Evolutionary conservation across 2,797 vertebrate species (phyloP).

Genomic region (Botia kubotai): DNA sequence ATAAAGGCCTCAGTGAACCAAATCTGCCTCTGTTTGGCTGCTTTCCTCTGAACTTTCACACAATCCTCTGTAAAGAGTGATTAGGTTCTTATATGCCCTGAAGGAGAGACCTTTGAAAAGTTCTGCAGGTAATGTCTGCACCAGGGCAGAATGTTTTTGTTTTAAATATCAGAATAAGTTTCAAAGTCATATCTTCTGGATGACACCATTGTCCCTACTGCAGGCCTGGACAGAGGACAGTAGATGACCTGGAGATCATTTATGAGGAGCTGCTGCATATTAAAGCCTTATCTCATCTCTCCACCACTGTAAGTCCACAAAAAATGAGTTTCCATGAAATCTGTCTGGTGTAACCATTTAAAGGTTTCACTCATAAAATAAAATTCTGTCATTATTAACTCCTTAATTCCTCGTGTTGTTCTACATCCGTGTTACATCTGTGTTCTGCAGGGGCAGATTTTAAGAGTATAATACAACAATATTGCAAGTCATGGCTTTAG

Average conservation of each 20-base stretch:
- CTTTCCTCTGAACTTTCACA: constrained; percentile 26
- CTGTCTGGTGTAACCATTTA: too few species aligned
- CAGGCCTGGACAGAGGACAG: constrained; percentile 91
- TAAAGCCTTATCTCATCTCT: constrained; percentile 96
- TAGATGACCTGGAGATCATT: constrained; percentile 96
- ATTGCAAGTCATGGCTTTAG: too few species aligned
- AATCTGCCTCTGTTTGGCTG: constrained; percentile 23
- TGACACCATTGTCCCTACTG: constrained; percentile 41
- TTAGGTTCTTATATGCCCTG: not conserved
- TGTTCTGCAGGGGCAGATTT: too few species aligned
- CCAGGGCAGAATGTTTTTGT: not conserved
- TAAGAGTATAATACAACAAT: too few species aligned
- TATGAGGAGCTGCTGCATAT: constrained; percentile 98
- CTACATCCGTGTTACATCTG: too few species aligned
- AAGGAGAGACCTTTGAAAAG: constrained; percentile 1
- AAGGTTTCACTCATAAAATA: too few species aligned
- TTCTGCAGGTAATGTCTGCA: constrained; percentile 7
- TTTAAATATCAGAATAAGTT: constrained; percentile 22
- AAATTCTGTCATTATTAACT: too few species aligned
- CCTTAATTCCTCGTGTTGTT: too few species aligned
- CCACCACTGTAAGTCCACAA: constrained; percentile 88
- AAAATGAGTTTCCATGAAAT: too few species aligned
- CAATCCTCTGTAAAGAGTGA: constrained; percentile 31
- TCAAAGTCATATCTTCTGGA: not conserved
- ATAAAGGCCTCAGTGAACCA: constrained; percentile 33